Percentiles rank a stretch among this genome's conserved stretches.
Evolutionary conservation across 2,797 vertebrate species (phyloP).

Genomic region (Varecia variegata): DNA sequence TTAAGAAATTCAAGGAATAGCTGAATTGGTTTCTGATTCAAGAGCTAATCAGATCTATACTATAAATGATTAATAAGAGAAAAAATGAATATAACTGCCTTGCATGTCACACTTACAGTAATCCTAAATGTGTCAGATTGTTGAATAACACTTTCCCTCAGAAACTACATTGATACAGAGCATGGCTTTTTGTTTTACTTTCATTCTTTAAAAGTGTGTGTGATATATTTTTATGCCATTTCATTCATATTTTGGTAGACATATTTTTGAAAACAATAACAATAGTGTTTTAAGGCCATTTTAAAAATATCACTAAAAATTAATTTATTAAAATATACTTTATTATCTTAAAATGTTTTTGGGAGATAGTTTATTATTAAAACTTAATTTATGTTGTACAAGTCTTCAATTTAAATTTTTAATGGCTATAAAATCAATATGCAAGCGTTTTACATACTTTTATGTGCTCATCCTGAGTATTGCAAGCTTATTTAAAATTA

Average conservation of each 20-base stretch:
- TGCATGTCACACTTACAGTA: not conserved
- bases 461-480: not conserved
- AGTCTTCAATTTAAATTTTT: not conserved
- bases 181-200: not conserved
- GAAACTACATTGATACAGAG: not conserved
- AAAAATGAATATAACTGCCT: not conserved
- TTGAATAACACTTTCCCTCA: not conserved
- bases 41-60: not conserved
- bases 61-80: not conserved
- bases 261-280: not conserved
- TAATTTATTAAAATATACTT: not conserved
- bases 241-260: not conserved
- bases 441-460: not conserved
- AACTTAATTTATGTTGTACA: not conserved
- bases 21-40: not conserved
- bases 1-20: not conserved
- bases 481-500: not conserved
- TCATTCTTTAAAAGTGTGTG: not conserved
- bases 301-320: not conserved
- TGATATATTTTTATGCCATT: not conserved
- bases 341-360: not conserved
- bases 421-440: not conserved
- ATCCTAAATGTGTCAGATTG: not conserved
- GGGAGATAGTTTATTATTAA: not conserved
- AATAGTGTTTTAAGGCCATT: not conserved